A percentile compares a stretch with the other conserved stretches of the same genome.
phyloP scores from a whole-genome alignment of 2,888 invertebrate genomes.

The Drosophila atroscutellata region DNA sequence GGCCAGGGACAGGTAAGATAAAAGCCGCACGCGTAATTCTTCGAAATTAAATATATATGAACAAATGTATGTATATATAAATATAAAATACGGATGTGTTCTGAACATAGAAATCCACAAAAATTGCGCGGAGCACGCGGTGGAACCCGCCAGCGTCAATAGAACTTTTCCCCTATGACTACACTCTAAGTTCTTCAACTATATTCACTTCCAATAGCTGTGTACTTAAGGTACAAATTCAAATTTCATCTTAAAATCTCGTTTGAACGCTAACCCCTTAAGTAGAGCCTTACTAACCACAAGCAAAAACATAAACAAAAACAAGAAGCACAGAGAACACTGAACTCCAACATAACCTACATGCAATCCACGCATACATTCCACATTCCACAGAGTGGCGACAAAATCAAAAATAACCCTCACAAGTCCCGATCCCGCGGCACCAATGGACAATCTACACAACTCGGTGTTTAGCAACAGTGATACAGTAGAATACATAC shows the following conservation, averaged over 20 bases:
- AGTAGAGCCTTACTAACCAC: constrained; percentile 58
- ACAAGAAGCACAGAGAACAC: constrained; percentile 1
- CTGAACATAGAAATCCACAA: constrained; percentile 83
- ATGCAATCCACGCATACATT: constrained; percentile 37
- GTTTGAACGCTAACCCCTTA: constrained; percentile 26
- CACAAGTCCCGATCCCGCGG: constrained; percentile 86
- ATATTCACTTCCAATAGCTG: constrained; percentile 66
- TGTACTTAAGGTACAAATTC: constrained; percentile 79
- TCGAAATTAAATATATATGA: constrained; percentile 6
- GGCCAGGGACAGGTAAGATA: constrained; percentile 84
- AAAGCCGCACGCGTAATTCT: neutral
- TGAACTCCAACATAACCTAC: constrained; percentile 29
- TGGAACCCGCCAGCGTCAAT: constrained; percentile 83
- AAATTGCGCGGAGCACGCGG: constrained; percentile 84
- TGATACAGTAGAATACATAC: constrained; percentile 83
- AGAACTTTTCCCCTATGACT: constrained; percentile 56
- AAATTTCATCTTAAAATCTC: constrained; percentile 29
- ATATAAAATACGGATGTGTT: constrained; percentile 42
- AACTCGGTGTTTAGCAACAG: constrained; percentile 82
- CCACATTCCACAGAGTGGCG: constrained; percentile 80
- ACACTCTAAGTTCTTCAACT: constrained; percentile 63
- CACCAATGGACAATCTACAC: constrained; percentile 72
- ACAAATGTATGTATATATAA: constrained; percentile 22
- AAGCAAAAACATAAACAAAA: neutral
- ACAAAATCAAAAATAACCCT: constrained; percentile 86